phyloP scores from a whole-genome alignment of 1,140 invertebrate species.

The Leptopilina clavipes region DNA sequence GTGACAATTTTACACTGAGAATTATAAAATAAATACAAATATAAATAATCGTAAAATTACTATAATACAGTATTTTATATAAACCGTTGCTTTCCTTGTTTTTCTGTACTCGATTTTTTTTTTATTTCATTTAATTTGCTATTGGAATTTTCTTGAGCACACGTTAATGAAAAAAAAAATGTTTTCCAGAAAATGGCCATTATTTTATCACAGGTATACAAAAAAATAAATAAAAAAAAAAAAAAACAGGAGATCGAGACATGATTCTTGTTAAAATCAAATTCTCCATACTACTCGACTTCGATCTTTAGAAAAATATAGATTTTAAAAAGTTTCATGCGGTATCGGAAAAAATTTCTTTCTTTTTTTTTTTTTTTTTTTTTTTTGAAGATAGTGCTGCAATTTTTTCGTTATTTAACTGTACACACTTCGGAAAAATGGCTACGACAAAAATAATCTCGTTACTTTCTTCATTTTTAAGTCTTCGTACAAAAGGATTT shows the following conservation, averaged over 20 bases:
- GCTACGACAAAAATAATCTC: slow-evolving; percentile 33
- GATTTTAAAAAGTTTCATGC: slow-evolving; percentile 52
- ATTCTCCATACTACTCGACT: slow-evolving; percentile 1
- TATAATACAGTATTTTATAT: slow-evolving; percentile 72
- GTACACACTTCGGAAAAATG: slow-evolving; percentile 23
- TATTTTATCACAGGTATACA: slow-evolving; percentile 65
- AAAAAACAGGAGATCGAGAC: slow-evolving; percentile 39
- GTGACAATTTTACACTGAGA: slow-evolving; percentile 66
- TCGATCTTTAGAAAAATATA: slow-evolving; percentile 50
- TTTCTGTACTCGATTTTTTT: slow-evolving; percentile 36
- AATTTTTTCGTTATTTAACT: slow-evolving; percentile 4
- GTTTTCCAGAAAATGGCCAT: slow-evolving; percentile 41
- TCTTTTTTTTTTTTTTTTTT: not conserved
- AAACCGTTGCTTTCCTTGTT: slow-evolving; percentile 66
- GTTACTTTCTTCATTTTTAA: slow-evolving; percentile 17
- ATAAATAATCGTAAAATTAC: slow-evolving; percentile 73
- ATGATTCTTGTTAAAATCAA: not conserved
- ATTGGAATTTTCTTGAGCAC: slow-evolving; percentile 49
- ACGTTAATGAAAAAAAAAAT: not conserved
- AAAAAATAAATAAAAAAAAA: slow-evolving; percentile 53
- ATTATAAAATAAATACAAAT: slow-evolving; percentile 73
- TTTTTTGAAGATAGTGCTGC: slow-evolving; percentile 21
- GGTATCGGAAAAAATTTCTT: not conserved
- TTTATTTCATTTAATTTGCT: slow-evolving; percentile 13
- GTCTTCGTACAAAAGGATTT: slow-evolving; percentile 7